phyloP scores from a whole-genome alignment of 2,113 vertebrate genomes.

The Hydropotes inermis region DNA sequence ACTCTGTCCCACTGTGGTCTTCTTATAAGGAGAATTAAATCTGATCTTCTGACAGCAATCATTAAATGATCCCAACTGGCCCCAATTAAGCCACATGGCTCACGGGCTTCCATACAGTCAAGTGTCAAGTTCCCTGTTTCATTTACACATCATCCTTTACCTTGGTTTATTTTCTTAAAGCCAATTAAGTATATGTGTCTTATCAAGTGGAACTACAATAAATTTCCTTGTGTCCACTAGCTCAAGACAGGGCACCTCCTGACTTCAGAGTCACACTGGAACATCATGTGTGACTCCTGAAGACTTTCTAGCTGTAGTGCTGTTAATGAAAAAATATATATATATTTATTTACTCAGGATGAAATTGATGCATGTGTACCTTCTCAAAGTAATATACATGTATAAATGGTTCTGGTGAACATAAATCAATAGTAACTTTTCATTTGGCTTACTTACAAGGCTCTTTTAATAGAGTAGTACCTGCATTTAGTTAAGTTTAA shows the following conservation, averaged over 20 bases:
- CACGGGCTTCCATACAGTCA: constrained; percentile 87
- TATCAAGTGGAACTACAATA: constrained; percentile 63
- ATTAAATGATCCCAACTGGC: constrained; percentile 99
- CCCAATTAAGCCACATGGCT: constrained; percentile 96
- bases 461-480: not conserved
- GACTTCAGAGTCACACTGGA: not conserved
- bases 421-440: not conserved
- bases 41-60: constrained; percentile 99
- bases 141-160: constrained; percentile 77
- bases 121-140: constrained; percentile 77
- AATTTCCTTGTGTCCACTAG: constrained; percentile 53
- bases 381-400: constrained; percentile 33
- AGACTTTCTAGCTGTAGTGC: not conserved
- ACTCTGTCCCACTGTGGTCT: constrained; percentile 96
- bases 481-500: not conserved
- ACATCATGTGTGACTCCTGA: not conserved
- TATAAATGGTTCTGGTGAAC: not conserved
- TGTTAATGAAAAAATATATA: not conserved
- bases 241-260: constrained; percentile 40
- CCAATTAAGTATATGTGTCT: constrained; percentile 75
- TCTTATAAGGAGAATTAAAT: constrained; percentile 99
- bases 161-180: constrained; percentile 80
- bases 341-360: not conserved
- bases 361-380: constrained; percentile 39
- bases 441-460: not conserved